Percentiles rank a stretch among this genome's conserved stretches.
phyloP scores from a whole-genome alignment of 2,113 vertebrate genomes.

The Daboia siamensis region DNA sequence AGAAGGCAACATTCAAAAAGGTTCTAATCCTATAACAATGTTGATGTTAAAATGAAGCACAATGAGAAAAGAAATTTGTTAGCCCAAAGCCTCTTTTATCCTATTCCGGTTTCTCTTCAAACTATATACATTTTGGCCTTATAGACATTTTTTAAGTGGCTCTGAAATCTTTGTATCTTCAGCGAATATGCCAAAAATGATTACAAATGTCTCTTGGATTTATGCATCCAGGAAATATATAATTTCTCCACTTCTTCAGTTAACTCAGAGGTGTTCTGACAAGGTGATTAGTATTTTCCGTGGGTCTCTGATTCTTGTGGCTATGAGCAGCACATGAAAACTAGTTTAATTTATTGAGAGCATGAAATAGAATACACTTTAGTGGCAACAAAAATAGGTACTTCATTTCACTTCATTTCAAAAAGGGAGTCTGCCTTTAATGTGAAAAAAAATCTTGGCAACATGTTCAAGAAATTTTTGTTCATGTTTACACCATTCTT shows the following conservation, averaged over 20 bases:
- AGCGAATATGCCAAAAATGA: constrained; percentile 47
- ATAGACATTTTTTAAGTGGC: constrained; percentile 30
- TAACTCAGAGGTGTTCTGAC: constrained; percentile 39
- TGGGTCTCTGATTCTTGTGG: constrained; percentile 37
- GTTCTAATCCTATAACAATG: background rate
- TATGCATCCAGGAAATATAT: constrained; percentile 35
- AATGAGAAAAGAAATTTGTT: background rate
- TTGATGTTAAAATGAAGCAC: background rate
- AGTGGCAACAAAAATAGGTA: background rate
- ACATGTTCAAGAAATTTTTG: background rate
- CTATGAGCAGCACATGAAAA: constrained; percentile 26
- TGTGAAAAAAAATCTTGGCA: background rate
- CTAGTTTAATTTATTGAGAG: constrained; percentile 4
- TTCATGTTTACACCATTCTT: background rate
- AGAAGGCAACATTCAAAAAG: background rate
- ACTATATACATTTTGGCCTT: background rate
- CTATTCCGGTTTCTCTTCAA: background rate
- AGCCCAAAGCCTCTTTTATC: background rate
- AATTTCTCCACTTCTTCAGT: constrained; percentile 62
- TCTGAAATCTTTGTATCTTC: constrained; percentile 29
- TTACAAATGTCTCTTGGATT: constrained; percentile 18
- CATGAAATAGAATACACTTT: constrained; percentile 24
- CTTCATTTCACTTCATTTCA: background rate
- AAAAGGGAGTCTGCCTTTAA: constrained; percentile 1
- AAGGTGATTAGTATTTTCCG: constrained; percentile 11